Evolutionary conservation across 2,888 invertebrate genomes (phyloP).

Genomic region (Catocala fraxini): DNA sequence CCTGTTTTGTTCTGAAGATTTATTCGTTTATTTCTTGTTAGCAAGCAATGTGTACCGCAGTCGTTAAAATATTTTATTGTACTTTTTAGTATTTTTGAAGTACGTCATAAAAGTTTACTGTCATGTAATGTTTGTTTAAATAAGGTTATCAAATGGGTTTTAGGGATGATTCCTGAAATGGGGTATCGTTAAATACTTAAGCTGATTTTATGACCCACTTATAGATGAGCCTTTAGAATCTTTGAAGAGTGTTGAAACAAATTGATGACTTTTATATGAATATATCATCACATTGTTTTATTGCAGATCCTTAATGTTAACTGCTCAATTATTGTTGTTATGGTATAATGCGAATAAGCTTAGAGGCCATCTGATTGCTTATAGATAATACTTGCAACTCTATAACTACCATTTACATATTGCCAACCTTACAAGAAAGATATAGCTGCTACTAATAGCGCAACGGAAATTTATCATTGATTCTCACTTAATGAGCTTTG

Average conservation of each 20-base stretch:
- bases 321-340: no score
- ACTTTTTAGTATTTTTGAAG: slow-evolving; percentile 41
- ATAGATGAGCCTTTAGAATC: slow-evolving; percentile 27
- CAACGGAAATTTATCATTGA: no score
- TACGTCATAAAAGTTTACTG: slow-evolving; percentile 44
- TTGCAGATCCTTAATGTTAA: not conserved
- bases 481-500: no score
- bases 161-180: slow-evolving; percentile 42
- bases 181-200: slow-evolving; percentile 45
- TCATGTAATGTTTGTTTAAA: slow-evolving; percentile 52
- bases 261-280: no score
- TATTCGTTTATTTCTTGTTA: not conserved
- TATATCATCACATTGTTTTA: no score
- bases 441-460: no score
- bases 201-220: slow-evolving; percentile 44
- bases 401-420: no score
- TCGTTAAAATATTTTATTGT: slow-evolving; percentile 32
- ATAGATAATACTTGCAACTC: no score
- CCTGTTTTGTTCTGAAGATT: slow-evolving; percentile 1
- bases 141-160: slow-evolving; percentile 50
- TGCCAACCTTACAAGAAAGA: no score
- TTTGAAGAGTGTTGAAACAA: slow-evolving; percentile 6
- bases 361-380: no score
- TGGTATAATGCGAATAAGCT: no score
- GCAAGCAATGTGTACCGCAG: slow-evolving; percentile 19